Evolutionary conservation across 2,888 invertebrate species (phyloP).

Genomic region (Eustalomyia histrio): DNA sequence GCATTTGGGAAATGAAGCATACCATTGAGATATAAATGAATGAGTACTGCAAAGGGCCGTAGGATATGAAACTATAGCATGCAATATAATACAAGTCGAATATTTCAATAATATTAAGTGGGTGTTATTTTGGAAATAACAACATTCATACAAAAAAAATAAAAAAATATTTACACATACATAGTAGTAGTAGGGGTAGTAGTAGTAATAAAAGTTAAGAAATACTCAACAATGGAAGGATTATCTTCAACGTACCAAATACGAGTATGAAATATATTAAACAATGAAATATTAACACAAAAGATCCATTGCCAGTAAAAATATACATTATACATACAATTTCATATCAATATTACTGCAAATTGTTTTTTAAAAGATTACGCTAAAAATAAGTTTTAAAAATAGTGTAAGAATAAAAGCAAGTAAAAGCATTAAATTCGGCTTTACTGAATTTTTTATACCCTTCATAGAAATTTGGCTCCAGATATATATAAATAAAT

Average conservation of each 20-base stretch:
- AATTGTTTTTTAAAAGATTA: slow-evolving; percentile 4
- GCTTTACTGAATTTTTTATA: too few relatives aligned
- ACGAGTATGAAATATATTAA: slow-evolving; percentile 8
- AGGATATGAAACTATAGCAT: slow-evolving; percentile 34
- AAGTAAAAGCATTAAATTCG: too few relatives aligned
- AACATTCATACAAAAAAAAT: not conserved
- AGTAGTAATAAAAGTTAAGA: too few relatives aligned
- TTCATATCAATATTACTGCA: slow-evolving; percentile 20
- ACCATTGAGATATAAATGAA: slow-evolving; percentile 55
- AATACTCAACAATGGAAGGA: slow-evolving; percentile 20
- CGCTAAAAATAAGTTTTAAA: too few relatives aligned
- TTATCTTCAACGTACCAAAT: not conserved
- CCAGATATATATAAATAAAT: too few relatives aligned
- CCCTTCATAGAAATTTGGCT: too few relatives aligned
- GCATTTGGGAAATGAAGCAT: slow-evolving; percentile 57
- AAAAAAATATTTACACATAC: not conserved
- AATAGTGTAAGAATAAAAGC: too few relatives aligned
- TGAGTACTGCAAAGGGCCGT: slow-evolving; percentile 15
- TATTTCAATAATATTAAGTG: slow-evolving; percentile 56
- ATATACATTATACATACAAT: slow-evolving; percentile 17
- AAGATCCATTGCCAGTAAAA: slow-evolving; percentile 16
- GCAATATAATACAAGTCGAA: slow-evolving; percentile 30
- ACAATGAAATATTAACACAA: slow-evolving; percentile 45
- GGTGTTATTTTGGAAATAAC: slow-evolving; percentile 28
- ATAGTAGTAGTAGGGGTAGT: too few relatives aligned